Percentiles rank a stretch among this genome's conserved stretches.
Conservation (phyloP, 1,140 invertebrate genomes). For the Diprion similis region DNA sequence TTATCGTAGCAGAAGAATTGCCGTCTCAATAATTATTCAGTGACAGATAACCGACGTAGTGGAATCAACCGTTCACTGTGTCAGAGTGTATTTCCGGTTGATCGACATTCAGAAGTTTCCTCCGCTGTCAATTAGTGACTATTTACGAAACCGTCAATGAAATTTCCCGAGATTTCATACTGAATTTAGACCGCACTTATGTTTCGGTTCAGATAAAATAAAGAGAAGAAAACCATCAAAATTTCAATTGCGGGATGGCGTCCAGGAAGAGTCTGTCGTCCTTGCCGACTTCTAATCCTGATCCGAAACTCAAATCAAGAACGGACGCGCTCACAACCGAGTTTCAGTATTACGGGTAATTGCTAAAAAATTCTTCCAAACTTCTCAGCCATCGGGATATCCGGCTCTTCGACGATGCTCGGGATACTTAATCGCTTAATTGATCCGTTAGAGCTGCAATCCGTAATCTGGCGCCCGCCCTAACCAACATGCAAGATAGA, state of each 20-base stretch:
- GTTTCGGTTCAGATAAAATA: background rate
- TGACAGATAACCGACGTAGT: too few species aligned
- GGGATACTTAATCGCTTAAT: constrained; percentile 4
- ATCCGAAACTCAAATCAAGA: constrained; percentile 18
- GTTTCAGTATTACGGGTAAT: constrained; percentile 33
- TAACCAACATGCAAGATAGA: constrained; percentile 28
- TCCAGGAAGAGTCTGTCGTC: background rate
- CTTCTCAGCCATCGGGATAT: background rate
- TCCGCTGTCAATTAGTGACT: too few species aligned
- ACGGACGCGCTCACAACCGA: constrained; percentile 24
- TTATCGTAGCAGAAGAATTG: too few species aligned
- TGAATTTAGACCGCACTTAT: background rate
- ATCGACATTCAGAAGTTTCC: too few species aligned
- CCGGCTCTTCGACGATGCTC: too few species aligned
- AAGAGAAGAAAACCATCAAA: background rate
- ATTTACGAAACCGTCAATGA: too few species aligned
- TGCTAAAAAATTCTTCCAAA: background rate
- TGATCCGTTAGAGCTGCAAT: constrained; percentile 29
- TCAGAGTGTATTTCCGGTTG: too few species aligned
- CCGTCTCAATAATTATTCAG: too few species aligned
- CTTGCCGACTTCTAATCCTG: background rate
- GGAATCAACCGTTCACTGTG: too few species aligned
- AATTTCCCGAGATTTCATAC: too few species aligned
- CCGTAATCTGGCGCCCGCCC: constrained; percentile 30
- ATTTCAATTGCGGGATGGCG: background rate